Percentiles rank a stretch among this genome's conserved stretches.
phyloP scores from a whole-genome alignment of 1,140 invertebrate species.

The Saccostrea echinata region DNA sequence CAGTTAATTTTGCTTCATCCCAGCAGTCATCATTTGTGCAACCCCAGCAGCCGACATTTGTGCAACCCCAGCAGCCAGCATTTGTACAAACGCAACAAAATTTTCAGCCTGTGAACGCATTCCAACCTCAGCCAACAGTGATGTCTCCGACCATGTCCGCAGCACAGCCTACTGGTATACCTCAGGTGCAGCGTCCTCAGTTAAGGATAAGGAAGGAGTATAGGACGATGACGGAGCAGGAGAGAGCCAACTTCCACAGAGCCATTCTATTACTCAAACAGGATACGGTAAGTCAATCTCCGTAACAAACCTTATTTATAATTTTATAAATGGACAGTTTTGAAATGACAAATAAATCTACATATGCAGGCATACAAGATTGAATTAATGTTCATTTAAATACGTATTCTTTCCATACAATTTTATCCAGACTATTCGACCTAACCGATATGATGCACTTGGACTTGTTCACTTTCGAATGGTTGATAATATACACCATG shows the following conservation, averaged over 20 bases:
- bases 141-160: background rate
- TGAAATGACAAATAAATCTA: too few relatives aligned
- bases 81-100: background rate
- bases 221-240: slow-evolving; percentile 59
- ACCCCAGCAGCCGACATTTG: slow-evolving; percentile 11
- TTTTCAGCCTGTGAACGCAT: background rate
- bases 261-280: slow-evolving; percentile 56
- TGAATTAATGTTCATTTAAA: background rate
- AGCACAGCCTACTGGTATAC: background rate
- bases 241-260: slow-evolving; percentile 58
- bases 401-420: slow-evolving; percentile 32
- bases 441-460: slow-evolving; percentile 56
- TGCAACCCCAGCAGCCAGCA: slow-evolving; percentile 3
- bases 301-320: too few relatives aligned
- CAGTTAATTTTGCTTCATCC: background rate
- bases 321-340: too few relatives aligned
- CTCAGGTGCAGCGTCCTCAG: slow-evolving; percentile 28
- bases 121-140: slow-evolving; percentile 5
- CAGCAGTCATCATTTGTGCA: slow-evolving; percentile 22
- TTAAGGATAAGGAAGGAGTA: slow-evolving; percentile 63
- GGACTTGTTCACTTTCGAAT: slow-evolving; percentile 57
- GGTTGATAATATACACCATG: slow-evolving; percentile 61
- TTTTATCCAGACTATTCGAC: slow-evolving; percentile 46
- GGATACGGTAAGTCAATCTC: slow-evolving; percentile 51
- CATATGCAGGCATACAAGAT: too few relatives aligned